Evolutionary conservation across 1,140 invertebrate genomes (phyloP).

Genomic region (Drosophila prosaltans): DNA sequence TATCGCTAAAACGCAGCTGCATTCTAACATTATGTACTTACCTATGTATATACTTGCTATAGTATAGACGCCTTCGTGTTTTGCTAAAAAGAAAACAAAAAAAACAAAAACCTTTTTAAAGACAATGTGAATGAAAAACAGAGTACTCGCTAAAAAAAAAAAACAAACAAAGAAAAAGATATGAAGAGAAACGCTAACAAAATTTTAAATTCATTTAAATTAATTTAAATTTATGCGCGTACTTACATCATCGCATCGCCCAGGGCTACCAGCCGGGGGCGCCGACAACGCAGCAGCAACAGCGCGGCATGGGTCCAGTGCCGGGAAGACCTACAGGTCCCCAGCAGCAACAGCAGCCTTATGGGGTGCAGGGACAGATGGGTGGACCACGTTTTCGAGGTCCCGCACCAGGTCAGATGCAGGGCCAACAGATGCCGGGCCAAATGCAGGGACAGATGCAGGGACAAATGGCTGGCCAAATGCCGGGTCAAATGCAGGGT

Average conservation of each 20-base stretch:
- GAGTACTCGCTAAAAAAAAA: constrained; percentile 48
- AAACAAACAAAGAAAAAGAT: constrained; percentile 54
- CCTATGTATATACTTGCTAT: not conserved
- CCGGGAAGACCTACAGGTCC: constrained; percentile 62
- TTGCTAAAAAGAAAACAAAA: constrained; percentile 43
- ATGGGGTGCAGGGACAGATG: constrained; percentile 66
- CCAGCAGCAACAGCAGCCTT: constrained; percentile 69
- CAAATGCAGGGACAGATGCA: constrained; percentile 49
- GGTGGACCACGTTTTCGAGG: constrained; percentile 70
- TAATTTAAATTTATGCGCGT: constrained; percentile 74
- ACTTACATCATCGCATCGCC: constrained; percentile 23
- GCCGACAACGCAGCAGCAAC: constrained; percentile 43
- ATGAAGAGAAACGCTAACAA: constrained; percentile 67
- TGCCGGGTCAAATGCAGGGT: constrained; percentile 43
- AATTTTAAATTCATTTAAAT: constrained; percentile 78
- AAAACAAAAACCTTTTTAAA: constrained; percentile 53
- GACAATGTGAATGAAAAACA: constrained; percentile 81
- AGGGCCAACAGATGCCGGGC: constrained; percentile 44
- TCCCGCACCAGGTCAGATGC: constrained; percentile 69
- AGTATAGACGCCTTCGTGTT: constrained; percentile 41
- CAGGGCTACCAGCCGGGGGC: constrained; percentile 81
- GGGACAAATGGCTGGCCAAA: constrained; percentile 38
- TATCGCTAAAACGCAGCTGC: constrained; percentile 48
- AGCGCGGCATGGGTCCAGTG: constrained; percentile 81
- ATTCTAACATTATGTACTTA: constrained; percentile 1